A percentile compares a stretch with the other conserved stretches of the same genome.
Conservation (phyloP, 2,888 invertebrate species). For the Hemistola chrysoprasaria region DNA sequence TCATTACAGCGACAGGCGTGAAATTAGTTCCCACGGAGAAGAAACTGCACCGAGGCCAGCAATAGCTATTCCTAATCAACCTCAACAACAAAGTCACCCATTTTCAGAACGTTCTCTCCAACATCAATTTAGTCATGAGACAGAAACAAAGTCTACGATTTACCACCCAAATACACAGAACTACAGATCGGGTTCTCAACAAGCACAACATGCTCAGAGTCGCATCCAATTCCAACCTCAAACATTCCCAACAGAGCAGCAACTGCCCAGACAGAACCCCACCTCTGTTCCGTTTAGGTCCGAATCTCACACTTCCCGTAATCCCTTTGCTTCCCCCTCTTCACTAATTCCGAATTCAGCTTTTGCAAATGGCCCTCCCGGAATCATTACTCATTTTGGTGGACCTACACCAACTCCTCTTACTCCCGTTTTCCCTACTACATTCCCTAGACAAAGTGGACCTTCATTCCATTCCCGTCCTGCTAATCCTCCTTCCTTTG, state of each 20-base stretch:
- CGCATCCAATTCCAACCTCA: slow-evolving; percentile 75
- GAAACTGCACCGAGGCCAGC: slow-evolving; percentile 86
- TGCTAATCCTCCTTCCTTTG: slow-evolving; percentile 52
- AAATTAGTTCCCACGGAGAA: slow-evolving; percentile 54
- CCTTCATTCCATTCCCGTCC: slow-evolving; percentile 60
- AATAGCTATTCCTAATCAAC: slow-evolving; percentile 76
- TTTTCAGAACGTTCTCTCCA: slow-evolving; percentile 55
- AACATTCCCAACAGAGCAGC: slow-evolving; percentile 64
- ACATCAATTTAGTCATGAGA: slow-evolving; percentile 45
- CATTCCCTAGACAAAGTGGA: slow-evolving; percentile 57
- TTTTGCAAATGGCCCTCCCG: slow-evolving; percentile 56
- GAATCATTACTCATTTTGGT: slow-evolving; percentile 47
- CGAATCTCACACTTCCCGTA: slow-evolving; percentile 52
- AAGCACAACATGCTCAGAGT: slow-evolving; percentile 68
- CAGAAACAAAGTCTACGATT: slow-evolving; percentile 42
- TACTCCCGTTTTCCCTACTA: slow-evolving; percentile 52
- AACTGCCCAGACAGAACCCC: slow-evolving; percentile 69
- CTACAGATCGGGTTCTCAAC: slow-evolving; percentile 53
- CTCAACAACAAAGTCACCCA: slow-evolving; percentile 45
- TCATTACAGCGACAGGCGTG: slow-evolving; percentile 63
- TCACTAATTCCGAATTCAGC: slow-evolving; percentile 50
- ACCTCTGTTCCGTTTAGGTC: slow-evolving; percentile 64
- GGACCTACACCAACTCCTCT: slow-evolving; percentile 61
- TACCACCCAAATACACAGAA: slow-evolving; percentile 46
- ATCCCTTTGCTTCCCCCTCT: slow-evolving; percentile 58